Conservation (phyloP, 2,797 vertebrate genomes). For the Neosilurus hyrtlii region DNA sequence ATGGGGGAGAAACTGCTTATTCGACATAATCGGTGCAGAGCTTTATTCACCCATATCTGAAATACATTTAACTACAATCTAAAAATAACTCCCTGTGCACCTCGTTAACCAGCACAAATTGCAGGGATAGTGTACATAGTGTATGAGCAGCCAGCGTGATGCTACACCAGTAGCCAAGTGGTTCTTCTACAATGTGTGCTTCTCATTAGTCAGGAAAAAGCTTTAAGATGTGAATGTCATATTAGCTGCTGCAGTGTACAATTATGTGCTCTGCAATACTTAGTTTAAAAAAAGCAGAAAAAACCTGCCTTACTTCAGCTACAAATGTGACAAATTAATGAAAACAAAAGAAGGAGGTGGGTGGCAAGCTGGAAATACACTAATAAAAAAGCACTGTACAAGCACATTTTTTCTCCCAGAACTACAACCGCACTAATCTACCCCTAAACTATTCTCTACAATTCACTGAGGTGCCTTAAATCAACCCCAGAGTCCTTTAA, state of each 20-base stretch:
- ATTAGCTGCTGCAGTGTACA: not conserved
- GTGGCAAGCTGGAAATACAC: not conserved
- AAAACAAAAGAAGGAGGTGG: not conserved
- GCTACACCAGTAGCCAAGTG: not conserved
- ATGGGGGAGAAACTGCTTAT: not conserved
- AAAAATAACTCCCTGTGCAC: not conserved
- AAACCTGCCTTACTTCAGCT: not conserved
- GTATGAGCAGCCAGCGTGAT: not conserved
- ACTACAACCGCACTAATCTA: not conserved
- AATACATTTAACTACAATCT: not conserved
- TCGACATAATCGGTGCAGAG: not conserved
- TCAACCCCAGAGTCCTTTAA: not conserved
- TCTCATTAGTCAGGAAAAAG: not conserved
- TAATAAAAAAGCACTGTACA: not conserved
- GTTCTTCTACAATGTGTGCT: too few relatives aligned
- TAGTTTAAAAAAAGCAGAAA: not conserved
- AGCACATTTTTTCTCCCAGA: not conserved
- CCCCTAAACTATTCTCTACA: not conserved
- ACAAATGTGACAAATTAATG: not conserved
- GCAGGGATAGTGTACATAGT: not conserved
- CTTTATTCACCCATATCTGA: conserved; percentile 1
- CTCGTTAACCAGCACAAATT: not conserved
- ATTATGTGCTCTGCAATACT: not conserved
- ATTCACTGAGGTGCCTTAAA: not conserved
- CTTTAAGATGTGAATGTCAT: not conserved